Evolutionary conservation across 2,113 vertebrate species (phyloP), one percentile per base, ranked within the genome.

Genomic region (Chionis minor): DNA sequence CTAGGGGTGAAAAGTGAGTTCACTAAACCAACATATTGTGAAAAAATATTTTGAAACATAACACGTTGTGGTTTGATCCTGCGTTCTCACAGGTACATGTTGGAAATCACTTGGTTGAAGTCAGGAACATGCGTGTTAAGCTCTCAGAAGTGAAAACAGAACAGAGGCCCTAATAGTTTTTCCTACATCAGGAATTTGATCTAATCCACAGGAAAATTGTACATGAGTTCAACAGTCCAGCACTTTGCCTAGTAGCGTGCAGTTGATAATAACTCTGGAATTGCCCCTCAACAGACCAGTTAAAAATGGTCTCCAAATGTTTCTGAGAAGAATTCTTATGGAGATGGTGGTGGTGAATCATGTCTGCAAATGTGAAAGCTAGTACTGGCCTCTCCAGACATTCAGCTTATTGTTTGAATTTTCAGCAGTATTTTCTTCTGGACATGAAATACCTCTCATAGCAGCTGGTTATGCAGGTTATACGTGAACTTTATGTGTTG

Each of bases 11-110:
- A 95, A 94, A 94, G 81, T 54, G 86, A 97, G 89, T 97, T 89
- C 92, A 73, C 91, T 90, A 88, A 92, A 96, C 38, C 81, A 95
- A 94, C 58, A 89, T 89, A 94, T 91, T 96, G 84, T 96, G 97
- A 97, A 95, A 95, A 94, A 96, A 96, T 96, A 94, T 96, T 96
- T 91, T 96, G 95, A 97, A 97, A 96, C 73, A 51, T 87, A 87
- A 95, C 92, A 91, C 86, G 32, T 10, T 90, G 77, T 87, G 96
- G 94, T 94, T 94, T 96, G 92, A 95, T 94, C 89, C 81, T 95
- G 49, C 16, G 14, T 82, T 95, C 94, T 94, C 94, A 55, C 92
- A 96, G 95, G 95, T 97, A 85, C 86, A 86, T 40, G 42, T 52
- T 96, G 79, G 75, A 96, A 96, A 86, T 96, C 71, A 63, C 63